Base-by-base conservation (phyloP, 2,113 vertebrate genomes). In the human region DNA sequence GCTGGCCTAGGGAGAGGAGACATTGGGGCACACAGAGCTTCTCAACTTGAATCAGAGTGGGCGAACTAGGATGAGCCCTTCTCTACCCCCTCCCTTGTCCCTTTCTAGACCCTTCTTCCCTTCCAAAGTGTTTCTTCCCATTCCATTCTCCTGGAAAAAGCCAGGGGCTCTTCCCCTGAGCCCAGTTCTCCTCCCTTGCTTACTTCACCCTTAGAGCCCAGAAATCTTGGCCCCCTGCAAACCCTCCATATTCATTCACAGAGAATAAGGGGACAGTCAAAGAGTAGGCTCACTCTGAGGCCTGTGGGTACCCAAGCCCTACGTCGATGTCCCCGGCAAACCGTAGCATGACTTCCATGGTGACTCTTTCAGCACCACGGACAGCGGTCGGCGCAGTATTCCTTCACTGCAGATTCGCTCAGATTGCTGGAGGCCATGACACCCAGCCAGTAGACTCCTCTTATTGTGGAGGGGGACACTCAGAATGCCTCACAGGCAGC, bases 351-450 rank as follows among this genome's bases (percentile, higher is more conserved):
- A 75, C 11, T 23, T 10, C 8, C 2, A 1, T 0, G 9, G 57
- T 4, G n/a, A 16, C 2, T 1, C 0, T 96, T 97, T 98, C 98
- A 98, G 98, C 0, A 98, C 98, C 98, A 96, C 0, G 97, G 98
- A 98, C 96, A 98, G 98, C 35, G 17, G 8, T 0, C 30, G 3
- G 23, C 0, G 6, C 38, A 3, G 16, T 3, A 3, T 16, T 78
- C 32, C 57, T 79, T n/a, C 9, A 0, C 17, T 3, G 35, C 2
- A 3, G 3, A 3, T 52, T 40, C 35, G 45, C n/a, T 88, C 38
- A 2, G 22, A 20, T 9, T 6, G 14, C 35, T 14, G 59, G 7
- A 93, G 43, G n/a, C 35, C 14, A 70, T 64, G 10, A 45, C 70
- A 66, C 45, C 18, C 2, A 16, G 55, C 20, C 22, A 12, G 48